These are phyloP conservation scores for Mamestra brassicae DNA, from an alignment of 2,888 invertebrate genomes.

Conservation along the genomic window DNA sequence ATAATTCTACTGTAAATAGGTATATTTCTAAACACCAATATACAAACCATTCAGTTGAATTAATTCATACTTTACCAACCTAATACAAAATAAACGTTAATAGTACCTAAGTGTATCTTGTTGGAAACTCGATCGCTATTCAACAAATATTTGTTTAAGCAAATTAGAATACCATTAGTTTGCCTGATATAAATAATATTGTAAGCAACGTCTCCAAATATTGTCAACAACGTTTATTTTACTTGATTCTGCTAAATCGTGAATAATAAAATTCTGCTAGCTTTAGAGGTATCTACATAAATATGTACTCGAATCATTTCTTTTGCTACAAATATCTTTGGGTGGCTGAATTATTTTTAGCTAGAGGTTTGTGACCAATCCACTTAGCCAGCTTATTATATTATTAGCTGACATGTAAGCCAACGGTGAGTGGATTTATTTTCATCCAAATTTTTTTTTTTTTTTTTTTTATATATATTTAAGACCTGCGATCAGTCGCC, in stretches of 20 bases:
- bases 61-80: neutral
- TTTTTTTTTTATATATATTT: no score
- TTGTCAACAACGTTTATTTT: slow-evolving; percentile 12
- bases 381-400: neutral
- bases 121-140: slow-evolving; percentile 20
- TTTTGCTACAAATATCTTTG: slow-evolving; percentile 4
- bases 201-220: slow-evolving; percentile 19
- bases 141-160: slow-evolving; percentile 42
- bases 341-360: slow-evolving; percentile 6
- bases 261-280: slow-evolving; percentile 28
- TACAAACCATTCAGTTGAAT: neutral
- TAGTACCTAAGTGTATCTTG: neutral
- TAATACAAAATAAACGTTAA: neutral
- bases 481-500: no score
- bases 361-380: neutral
- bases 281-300: slow-evolving; percentile 6
- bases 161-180: slow-evolving; percentile 53
- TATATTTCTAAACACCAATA: neutral
- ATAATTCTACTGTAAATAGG: neutral
- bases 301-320: slow-evolving; percentile 15
- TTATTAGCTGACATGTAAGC: neutral
- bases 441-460: no score
- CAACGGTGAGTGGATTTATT: neutral
- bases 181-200: slow-evolving; percentile 35
- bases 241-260: slow-evolving; percentile 18